These are phyloP conservation scores for Ranitomeya variabilis DNA, from an alignment of 2,113 vertebrate genomes.

Conservation along the genomic window DNA sequence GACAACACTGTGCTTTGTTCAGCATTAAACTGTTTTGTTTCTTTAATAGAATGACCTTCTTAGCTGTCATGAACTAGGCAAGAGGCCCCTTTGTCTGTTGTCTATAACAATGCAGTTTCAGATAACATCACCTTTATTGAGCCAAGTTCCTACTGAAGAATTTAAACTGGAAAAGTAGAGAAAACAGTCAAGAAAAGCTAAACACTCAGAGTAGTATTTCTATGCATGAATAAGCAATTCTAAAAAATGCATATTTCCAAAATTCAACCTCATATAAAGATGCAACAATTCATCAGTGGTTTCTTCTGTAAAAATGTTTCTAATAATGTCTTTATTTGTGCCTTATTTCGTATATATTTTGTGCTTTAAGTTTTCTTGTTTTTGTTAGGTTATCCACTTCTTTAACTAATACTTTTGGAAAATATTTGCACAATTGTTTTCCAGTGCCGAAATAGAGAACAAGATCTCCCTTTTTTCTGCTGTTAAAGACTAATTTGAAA, in stretches of 20 bases:
- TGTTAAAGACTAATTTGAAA: too few species aligned
- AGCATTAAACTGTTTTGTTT: conserved; percentile 48
- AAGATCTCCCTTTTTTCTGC: too few species aligned
- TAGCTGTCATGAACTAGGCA: conserved; percentile 48
- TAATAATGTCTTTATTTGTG: too few species aligned
- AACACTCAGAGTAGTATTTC: neutral
- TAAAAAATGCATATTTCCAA: neutral
- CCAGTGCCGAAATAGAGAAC: too few species aligned
- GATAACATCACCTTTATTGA: conserved; percentile 37
- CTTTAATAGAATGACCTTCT: conserved; percentile 54
- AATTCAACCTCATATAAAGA: neutral
- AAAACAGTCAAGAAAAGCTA: neutral
- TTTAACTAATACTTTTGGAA: too few species aligned
- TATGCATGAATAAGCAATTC: neutral
- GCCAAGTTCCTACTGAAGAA: conserved; percentile 30
- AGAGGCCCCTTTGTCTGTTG: conserved; percentile 41
- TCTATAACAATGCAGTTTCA: neutral
- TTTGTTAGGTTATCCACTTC: too few species aligned
- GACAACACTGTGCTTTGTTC: conserved; percentile 37
- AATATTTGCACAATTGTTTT: too few species aligned
- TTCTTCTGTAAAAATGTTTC: too few species aligned
- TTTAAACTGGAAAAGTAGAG: conserved; percentile 22
- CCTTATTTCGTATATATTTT: too few species aligned
- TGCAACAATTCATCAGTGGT: neutral
- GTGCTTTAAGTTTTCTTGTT: too few species aligned